phyloP scores from a whole-genome alignment of 2,888 invertebrate species.

The Apocheima hispidaria region DNA sequence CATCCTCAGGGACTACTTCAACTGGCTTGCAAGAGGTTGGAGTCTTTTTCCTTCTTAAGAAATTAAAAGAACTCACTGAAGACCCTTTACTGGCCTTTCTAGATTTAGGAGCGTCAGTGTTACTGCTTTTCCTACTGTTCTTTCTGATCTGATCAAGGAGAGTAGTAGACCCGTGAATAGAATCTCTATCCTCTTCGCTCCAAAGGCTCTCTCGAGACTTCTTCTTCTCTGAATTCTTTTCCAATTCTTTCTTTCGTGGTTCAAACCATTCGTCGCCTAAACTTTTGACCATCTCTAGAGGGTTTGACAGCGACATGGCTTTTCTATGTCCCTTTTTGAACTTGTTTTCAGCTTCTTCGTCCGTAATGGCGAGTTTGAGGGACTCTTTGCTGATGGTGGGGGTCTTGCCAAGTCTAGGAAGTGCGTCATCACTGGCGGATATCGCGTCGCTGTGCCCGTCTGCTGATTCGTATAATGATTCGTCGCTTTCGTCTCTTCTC shows the following conservation, averaged over 20 bases:
- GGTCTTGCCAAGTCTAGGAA: constrained; percentile 72
- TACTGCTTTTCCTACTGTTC: constrained; percentile 73
- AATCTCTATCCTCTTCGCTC: constrained; percentile 81
- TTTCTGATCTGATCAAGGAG: constrained; percentile 73
- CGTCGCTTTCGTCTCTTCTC: constrained; percentile 81
- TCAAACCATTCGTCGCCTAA: constrained; percentile 83
- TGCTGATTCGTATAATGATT: constrained; percentile 81
- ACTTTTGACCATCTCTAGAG: constrained; percentile 77
- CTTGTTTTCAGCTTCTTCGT: constrained; percentile 75
- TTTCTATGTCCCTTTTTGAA: constrained; percentile 78
- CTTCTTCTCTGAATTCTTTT: constrained; percentile 74
- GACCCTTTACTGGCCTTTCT: constrained; percentile 79
- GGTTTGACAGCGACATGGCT: constrained; percentile 82
- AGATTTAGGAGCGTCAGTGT: constrained; percentile 69
- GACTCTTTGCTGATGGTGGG: constrained; percentile 82
- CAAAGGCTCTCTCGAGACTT: constrained; percentile 82
- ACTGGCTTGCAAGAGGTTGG: constrained; percentile 73
- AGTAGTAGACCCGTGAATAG: constrained; percentile 72
- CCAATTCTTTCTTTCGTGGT: constrained; percentile 69
- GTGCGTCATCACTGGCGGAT: constrained; percentile 77
- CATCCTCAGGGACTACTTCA: constrained; percentile 74
- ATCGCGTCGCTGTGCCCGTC: constrained; percentile 80
- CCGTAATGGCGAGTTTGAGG: constrained; percentile 77
- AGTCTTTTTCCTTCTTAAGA: constrained; percentile 76
- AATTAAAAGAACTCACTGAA: constrained; percentile 77